Base-by-base conservation (phyloP, 2,888 invertebrate species). In the Cryptus viduatorius region DNA sequence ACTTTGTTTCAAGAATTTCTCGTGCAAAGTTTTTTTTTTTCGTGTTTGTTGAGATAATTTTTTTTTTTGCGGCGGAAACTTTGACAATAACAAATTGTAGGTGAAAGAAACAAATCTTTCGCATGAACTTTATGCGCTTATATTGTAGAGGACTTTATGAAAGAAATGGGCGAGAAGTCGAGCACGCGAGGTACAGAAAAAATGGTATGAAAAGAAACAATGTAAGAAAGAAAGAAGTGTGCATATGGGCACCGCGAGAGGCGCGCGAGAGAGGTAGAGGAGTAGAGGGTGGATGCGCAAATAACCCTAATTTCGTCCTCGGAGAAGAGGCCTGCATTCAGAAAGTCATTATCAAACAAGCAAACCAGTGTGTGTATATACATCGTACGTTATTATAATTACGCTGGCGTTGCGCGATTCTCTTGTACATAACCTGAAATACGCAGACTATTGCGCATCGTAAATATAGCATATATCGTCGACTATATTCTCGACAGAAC, bases 261-360 rank as follows among this genome's bases (percentile, higher is more conserved):
- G 80, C 76, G 78, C 80, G 81, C 82, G 82, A 67, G 83, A 77
- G 82, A 67, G 73, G 77, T 79, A 73, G 82, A 71, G 78, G 75
- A 87, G 82, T 82, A 82, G 86, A 86, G 85, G 83, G 86, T 78
- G 84, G 86, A 85, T 88, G 86, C 88, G 89, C 89, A 92, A 92
- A 92, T 92, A 92, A 92, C 92, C 91, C 92, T 92, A 91, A 92
- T 92, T 92, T 92, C 88, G 88, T 89, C 89, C 87, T 90, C 89
- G 88, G 79, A 53, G 79, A 79, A 46, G 87, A 89, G 89, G 87
- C 88, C 89, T 88, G 90, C 90, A 90, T 90, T 91, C 90, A 89
- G 89, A 90, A 90, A 91, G 91, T 91, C 91, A 92, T 92, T 91
- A 92, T 90, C 91, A 90, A 91, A 91, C 89, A 87, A 89, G 86